These are phyloP conservation scores for Volucella inanis DNA, from an alignment of 2,888 invertebrate species.

Conservation along the genomic window DNA sequence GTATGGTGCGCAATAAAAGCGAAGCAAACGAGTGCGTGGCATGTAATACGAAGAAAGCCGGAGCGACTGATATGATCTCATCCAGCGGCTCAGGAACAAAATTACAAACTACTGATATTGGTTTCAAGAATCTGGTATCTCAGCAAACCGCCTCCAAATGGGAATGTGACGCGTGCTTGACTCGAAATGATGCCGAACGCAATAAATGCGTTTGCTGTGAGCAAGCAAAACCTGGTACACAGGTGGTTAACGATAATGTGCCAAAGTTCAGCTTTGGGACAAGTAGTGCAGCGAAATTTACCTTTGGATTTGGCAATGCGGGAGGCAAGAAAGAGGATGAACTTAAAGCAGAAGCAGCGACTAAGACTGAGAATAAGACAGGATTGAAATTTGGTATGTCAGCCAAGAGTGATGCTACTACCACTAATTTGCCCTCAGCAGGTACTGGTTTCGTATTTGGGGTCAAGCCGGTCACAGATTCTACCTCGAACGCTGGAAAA, in stretches of 20 bases:
- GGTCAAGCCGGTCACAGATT: conserved; percentile 56
- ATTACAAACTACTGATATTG: conserved; percentile 77
- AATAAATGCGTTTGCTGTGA: conserved; percentile 86
- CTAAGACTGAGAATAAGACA: conserved; percentile 51
- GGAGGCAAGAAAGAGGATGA: conserved; percentile 76
- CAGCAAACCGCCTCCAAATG: conserved; percentile 83
- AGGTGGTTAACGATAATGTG: conserved; percentile 70
- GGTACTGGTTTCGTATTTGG: conserved; percentile 71
- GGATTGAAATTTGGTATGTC: conserved; percentile 50
- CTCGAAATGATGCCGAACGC: conserved; percentile 84
- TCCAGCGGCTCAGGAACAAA: conserved; percentile 57
- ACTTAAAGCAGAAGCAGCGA: conserved; percentile 57
- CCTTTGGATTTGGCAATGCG: conserved; percentile 79
- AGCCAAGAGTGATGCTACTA: conserved; percentile 20
- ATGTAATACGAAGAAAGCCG: conserved; percentile 84
- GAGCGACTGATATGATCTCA: conserved; percentile 51
- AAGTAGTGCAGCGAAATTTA: conserved; percentile 78
- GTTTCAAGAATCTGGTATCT: conserved; percentile 81
- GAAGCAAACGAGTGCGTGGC: conserved; percentile 84
- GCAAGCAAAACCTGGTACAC: conserved; percentile 83
- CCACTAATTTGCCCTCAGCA: conserved; percentile 8
- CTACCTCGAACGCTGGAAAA: conserved; percentile 56
- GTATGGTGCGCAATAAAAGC: conserved; percentile 85
- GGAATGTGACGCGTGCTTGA: conserved; percentile 86
- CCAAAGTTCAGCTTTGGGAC: conserved; percentile 80